Base-by-base conservation (phyloP, 2,113 vertebrate species). In the Oxyura jamaicensis region DNA sequence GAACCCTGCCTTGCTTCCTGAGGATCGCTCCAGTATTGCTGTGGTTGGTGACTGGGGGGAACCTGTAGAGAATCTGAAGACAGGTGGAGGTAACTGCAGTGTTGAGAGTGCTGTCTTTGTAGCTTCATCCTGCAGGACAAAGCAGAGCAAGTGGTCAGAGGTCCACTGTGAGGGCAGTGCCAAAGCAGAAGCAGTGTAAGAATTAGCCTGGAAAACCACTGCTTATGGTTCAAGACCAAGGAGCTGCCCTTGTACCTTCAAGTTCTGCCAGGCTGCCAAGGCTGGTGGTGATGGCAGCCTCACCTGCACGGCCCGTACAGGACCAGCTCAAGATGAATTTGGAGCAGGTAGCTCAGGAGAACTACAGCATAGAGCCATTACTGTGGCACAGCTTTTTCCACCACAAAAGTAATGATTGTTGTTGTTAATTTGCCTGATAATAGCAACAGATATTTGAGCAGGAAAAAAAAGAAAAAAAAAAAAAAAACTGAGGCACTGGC, bases 381-480 rank as follows among this genome's bases (percentile, higher is more conserved):
- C 56, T 56, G 80, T 46, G 71, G 79, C 55, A 71, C 41, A 63
- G 42, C 3, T 42, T 16, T 60, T 82, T 92, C 58, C 69, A 0
- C 56, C 22, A 79, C 41, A n/a, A 59, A 75, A 59, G 55, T 31
- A 59, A 75, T 11, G 16, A 58, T 41, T 41, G 41, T 41, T 41
- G 41, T 42, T 84, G 13, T 88, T 87, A 26, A 80, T 89, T 89
- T 91, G 31, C 52, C 46, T 78, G 46, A 23, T 59, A 88, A 79
- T 11, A 74, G 31, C 71, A 85, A 42, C 28, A 88, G 83, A 41
- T 66, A 63, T 29, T 53, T 31, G 26, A 25, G 31, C 48, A 82
- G 46, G 33, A 33, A 81, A 63, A 62, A 44, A 44, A 42, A 44
- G 31, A 81, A 63, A 62, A 44, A 44, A 42, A 44, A 28, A 33